Evolutionary conservation across 2,113 vertebrate species (phyloP), one percentile per base, ranked within the genome.

Genomic region (Tragelaphus imberbis): DNA sequence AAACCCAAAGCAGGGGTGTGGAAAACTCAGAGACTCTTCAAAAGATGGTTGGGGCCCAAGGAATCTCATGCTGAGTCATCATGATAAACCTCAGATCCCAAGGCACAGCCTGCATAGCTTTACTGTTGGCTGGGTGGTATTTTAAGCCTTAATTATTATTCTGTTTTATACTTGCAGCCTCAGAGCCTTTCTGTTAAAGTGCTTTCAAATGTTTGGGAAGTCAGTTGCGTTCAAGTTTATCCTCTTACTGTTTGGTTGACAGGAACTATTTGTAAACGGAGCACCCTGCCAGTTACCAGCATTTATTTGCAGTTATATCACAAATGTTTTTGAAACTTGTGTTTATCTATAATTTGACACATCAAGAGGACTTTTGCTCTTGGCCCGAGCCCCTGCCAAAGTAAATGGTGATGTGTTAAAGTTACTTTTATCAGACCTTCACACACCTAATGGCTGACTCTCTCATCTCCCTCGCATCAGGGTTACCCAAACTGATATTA

Each of bases 261-360:
- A 98, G 97, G 96, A 97, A 98, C 97, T 98, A 98, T 99, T 99
- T 98, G 98, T 98, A 99, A 99, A 98, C 95, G 94, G 91, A 97
- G 0, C 79, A 68, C 61, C n/a, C 98, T 98, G 98, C 96, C 95
- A 90, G 82, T 97, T 97, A 97, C 98, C 97, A 97, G 96, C 97
- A 96, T 98, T 96, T 98, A 97, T 98, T 98, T 98, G 91, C 98
- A 95, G 98, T 98, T 98, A 95, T 98, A 98, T 98, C 98, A 97
- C 84, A 92, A 97, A 98, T 86, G 96, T 98, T 98, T 98, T 97
- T 96, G 84, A 94, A 98, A 98, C 93, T 95, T 94, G 81, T 99
- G 98, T 99, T 98, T 99, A 98, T 98, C 98, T 98, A 97, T 98
- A 97, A 97, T 98, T 94, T 99, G 98, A 99, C 98, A 99, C 98